Conservation (phyloP, 2,113 vertebrate species). For the Morphnarchus princeps region DNA sequence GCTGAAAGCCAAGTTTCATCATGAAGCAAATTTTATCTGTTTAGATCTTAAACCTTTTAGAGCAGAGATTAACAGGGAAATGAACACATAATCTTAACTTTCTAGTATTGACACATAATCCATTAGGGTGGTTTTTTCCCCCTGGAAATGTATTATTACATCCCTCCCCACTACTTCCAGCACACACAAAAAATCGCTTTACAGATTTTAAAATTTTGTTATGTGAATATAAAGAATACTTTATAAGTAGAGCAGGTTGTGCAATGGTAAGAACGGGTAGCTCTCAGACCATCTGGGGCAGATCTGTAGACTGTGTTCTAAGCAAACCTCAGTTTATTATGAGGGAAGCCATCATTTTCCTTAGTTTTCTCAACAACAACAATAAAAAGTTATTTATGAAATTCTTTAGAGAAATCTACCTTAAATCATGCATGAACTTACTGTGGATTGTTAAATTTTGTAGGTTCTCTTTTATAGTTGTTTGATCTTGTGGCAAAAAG, state of each 20-base stretch:
- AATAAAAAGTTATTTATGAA: background rate
- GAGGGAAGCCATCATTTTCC: background rate
- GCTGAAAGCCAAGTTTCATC: background rate
- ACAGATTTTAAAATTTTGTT: background rate
- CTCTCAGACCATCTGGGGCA: background rate
- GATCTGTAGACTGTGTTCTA: background rate
- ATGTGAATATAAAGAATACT: background rate
- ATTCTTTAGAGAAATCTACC: background rate
- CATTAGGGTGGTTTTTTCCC: background rate
- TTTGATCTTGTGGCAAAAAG: conserved; percentile 9
- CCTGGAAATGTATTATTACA: background rate
- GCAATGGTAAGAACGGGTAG: background rate
- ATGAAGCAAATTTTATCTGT: conserved; percentile 16
- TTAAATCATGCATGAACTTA: background rate
- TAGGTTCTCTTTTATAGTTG: background rate
- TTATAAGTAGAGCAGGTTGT: background rate
- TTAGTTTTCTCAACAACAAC: background rate
- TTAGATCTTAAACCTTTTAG: conserved; percentile 39
- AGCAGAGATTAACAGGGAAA: background rate
- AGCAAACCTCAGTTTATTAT: background rate
- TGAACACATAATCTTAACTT: conserved; percentile 1
- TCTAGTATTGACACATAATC: background rate
- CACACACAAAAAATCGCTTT: background rate
- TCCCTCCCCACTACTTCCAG: background rate
- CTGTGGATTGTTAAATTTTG: background rate